Evolutionary conservation across 2,888 invertebrate genomes (phyloP), one percentile per base, ranked within the genome.

Genomic region (Campopleginae sp.): DNA sequence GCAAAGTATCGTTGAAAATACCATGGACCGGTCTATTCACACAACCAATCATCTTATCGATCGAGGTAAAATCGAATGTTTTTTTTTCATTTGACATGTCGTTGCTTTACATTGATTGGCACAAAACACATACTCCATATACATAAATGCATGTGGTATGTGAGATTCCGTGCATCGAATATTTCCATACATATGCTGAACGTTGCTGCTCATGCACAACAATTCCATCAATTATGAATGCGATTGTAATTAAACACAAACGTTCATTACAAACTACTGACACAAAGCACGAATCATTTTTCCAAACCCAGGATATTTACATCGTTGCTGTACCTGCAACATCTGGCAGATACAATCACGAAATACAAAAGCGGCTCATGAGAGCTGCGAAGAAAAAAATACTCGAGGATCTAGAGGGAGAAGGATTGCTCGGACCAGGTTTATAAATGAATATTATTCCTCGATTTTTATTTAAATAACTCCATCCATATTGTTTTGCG

Each of bases 21-120:
- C 97, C 97, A 84, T 97, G 97, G 97, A 95, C 96, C 3, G 96
- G 96, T 19, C 94, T 97, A 42, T 97, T 96, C 94, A 95, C 95
- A 5, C 96, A 97, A 89, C 96, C 97, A 0, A 96, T 97, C 31
- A 94, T 96, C 0, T 95, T 97, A 23, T 95, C 95, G 90, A 95
- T 97, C 66, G 97, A 97, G 93, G 94, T 94, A 91, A 86, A 70
- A 27, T 65, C 14, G 0, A 38, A 48, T 23, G n/a, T 38, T 74
- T 14, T 31, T n/a, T 58, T 78, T 79, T 19, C 5, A 31, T 44
- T 71, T n/a, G 46, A 58, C 71, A 44, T n/a, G 66, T 65, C 17
- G 33, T 65, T 23, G 33, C 10, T 12, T 31, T 75, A 0, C 38
- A 54, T 48, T 10, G 14, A 58, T 33, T 23, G 5, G 38, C 38